These are phyloP conservation scores for Melanotus villosus DNA, from an alignment of 2,888 invertebrate species.

Conservation along the genomic window DNA sequence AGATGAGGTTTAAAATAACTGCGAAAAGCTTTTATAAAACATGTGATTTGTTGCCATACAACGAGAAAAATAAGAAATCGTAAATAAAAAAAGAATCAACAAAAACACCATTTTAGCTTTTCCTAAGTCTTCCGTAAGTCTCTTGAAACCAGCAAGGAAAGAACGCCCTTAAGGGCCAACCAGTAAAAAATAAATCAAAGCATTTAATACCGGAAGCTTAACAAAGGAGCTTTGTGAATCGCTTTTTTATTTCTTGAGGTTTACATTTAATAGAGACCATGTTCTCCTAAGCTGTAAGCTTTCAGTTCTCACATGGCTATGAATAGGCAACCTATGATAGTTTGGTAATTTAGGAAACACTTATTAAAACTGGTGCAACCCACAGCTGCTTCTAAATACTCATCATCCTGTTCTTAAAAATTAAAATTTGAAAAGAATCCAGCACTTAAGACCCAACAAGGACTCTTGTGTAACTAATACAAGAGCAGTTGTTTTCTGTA, in stretches of 20 bases:
- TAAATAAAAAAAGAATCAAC: no score
- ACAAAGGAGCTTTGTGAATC: constrained; percentile 5
- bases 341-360: background rate
- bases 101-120: no score
- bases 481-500: background rate
- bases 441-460: background rate
- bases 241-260: constrained; percentile 15
- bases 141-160: no score
- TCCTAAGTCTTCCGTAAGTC: no score
- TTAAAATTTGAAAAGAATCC: background rate
- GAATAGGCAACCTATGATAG: background rate
- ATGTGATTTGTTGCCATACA: no score
- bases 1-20: no score
- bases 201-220: constrained; percentile 11
- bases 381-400: background rate
- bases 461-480: background rate
- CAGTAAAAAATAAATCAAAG: constrained; percentile 1
- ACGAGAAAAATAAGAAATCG: no score
- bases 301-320: background rate
- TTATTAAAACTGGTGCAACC: background rate
- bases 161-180: background rate
- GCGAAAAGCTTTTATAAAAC: no score
- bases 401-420: background rate
- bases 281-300: background rate
- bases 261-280: constrained; percentile 1